A percentile compares a stretch with the other conserved stretches of the same genome.
Conservation (phyloP, 2,888 invertebrate species). For the Hyppa rectilinea region DNA sequence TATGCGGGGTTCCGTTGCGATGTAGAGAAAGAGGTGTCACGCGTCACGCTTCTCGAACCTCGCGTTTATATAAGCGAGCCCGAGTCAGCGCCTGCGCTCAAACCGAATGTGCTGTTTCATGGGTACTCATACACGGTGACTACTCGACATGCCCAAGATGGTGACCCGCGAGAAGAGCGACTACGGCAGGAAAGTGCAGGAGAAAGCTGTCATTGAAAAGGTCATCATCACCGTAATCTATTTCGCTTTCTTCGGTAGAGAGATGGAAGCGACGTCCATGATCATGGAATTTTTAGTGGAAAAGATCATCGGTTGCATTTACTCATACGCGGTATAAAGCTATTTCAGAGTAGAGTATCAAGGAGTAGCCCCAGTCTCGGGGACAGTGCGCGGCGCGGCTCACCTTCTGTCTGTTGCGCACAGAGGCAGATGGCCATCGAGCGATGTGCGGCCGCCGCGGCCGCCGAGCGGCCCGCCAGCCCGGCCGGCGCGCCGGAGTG, state of each 20-base stretch:
- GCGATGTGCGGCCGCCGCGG: slow-evolving; percentile 62
- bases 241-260: slow-evolving; percentile 53
- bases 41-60: slow-evolving; percentile 64
- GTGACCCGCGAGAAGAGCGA: slow-evolving; percentile 78
- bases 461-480: slow-evolving; percentile 52
- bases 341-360: slow-evolving; percentile 15
- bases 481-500: slow-evolving; percentile 39
- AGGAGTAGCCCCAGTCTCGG: background rate
- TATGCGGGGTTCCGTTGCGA: slow-evolving; percentile 50
- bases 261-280: slow-evolving; percentile 33
- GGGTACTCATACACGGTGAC: slow-evolving; percentile 66
- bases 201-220: slow-evolving; percentile 81
- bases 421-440: slow-evolving; percentile 87
- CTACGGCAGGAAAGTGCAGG: slow-evolving; percentile 79
- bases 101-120: slow-evolving; percentile 62
- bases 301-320: slow-evolving; percentile 38
- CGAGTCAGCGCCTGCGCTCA: slow-evolving; percentile 56
- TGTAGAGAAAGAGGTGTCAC: slow-evolving; percentile 17
- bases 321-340: slow-evolving; percentile 41
- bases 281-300: slow-evolving; percentile 34
- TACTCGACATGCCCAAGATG: slow-evolving; percentile 73
- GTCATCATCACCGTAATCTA: slow-evolving; percentile 66
- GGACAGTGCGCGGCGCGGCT: background rate
- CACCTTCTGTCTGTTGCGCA: slow-evolving; percentile 46
- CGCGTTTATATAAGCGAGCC: slow-evolving; percentile 66